These are phyloP conservation scores for Cephus nigrinus DNA, from an alignment of 2,888 invertebrate genomes.

Conservation along the genomic window DNA sequence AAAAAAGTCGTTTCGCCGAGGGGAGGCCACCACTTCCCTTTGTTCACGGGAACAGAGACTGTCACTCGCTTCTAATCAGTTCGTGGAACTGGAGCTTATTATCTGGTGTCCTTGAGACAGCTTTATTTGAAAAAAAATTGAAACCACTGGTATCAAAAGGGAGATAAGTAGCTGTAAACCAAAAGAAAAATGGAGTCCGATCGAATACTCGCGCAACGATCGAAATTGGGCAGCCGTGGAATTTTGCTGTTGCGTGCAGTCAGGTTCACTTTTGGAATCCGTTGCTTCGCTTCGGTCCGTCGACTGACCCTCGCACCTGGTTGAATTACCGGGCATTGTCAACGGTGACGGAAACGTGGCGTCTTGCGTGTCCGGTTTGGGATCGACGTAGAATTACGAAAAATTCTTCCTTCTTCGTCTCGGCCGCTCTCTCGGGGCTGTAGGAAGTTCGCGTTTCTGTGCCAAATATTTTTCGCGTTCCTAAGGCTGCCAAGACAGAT, in stretches of 20 bases:
- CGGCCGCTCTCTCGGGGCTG: background rate
- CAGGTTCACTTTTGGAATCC: background rate
- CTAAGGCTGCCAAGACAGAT: conserved; percentile 21
- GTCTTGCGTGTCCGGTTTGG: background rate
- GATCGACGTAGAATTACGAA: background rate
- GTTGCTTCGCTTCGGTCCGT: too few species aligned
- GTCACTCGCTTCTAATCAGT: background rate
- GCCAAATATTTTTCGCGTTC: conserved; percentile 25
- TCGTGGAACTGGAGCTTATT: too few species aligned
- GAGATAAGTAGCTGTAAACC: too few species aligned
- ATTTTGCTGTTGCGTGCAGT: background rate
- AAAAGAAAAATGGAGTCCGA: background rate
- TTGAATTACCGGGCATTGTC: background rate
- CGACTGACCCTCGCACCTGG: background rate
- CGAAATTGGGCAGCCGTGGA: background rate
- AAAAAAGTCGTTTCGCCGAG: too few species aligned
- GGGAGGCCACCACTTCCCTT: background rate
- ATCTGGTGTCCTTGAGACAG: too few species aligned
- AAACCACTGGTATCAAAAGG: too few species aligned
- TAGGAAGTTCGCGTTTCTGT: conserved; percentile 27
- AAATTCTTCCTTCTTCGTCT: background rate
- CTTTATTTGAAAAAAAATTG: too few species aligned
- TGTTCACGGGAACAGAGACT: background rate
- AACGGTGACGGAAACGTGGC: background rate
- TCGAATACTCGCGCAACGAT: background rate